Conservation (phyloP, 1,140 invertebrate species). For the Limonius californicus region DNA sequence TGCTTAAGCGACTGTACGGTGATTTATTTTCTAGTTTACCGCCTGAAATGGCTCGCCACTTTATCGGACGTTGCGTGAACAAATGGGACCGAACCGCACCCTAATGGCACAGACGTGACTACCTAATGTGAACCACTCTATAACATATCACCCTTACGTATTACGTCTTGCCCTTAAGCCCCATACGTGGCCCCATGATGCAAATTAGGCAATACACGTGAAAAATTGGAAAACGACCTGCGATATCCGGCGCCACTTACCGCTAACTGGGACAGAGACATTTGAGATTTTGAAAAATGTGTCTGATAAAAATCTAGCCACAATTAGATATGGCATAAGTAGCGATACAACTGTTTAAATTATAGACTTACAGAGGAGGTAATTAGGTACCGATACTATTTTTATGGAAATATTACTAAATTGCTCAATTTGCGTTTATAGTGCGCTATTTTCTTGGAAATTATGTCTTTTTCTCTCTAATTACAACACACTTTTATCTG, state of each 20-base stretch:
- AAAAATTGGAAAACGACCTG: background rate
- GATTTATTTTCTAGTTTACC: slow-evolving; percentile 36
- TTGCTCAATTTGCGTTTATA: background rate
- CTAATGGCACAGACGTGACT: slow-evolving; percentile 36
- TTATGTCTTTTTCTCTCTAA: background rate
- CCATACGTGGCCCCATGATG: slow-evolving; percentile 23
- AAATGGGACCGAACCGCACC: slow-evolving; percentile 35
- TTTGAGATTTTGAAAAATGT: too few relatives aligned
- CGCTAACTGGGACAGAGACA: too few relatives aligned
- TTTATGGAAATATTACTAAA: background rate
- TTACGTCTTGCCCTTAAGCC: slow-evolving; percentile 19
- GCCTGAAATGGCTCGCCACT: slow-evolving; percentile 32
- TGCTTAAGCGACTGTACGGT: slow-evolving; percentile 24
- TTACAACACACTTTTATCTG: background rate
- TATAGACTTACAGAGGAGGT: background rate
- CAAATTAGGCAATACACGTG: slow-evolving; percentile 18
- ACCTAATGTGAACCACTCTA: slow-evolving; percentile 30
- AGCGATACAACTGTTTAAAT: background rate
- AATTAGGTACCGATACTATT: background rate
- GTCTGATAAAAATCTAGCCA: background rate
- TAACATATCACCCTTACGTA: slow-evolving; percentile 27
- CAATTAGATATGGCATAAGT: background rate
- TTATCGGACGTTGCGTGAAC: slow-evolving; percentile 36
- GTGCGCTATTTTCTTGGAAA: background rate
- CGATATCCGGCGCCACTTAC: background rate